Evolutionary conservation across 1,140 invertebrate species (phyloP).

Genomic region (Pseudobourletiella spinata): DNA sequence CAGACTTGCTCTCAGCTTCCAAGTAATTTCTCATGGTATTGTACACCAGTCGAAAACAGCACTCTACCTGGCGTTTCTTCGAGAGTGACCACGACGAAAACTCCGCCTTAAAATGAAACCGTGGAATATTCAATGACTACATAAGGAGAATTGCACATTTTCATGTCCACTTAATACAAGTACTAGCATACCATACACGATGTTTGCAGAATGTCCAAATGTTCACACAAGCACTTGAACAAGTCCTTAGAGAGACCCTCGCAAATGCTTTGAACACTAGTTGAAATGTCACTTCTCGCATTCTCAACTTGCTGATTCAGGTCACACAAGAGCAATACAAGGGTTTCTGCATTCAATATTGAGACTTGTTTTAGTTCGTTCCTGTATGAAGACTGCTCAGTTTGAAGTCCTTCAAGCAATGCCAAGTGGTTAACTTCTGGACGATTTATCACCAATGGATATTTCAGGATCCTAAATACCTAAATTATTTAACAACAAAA

Average conservation of each 20-base stretch:
- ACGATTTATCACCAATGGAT: constrained; percentile 9
- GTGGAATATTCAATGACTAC: neutral
- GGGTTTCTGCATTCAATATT: constrained; percentile 16
- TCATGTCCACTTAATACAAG: neutral
- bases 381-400: neutral
- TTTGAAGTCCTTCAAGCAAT: neutral
- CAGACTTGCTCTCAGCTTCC: constrained; percentile 7
- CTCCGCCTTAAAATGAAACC: neutral
- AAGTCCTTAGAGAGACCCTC: constrained; percentile 1
- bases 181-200: constrained; percentile 10
- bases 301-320: constrained; percentile 17
- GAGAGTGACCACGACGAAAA: neutral
- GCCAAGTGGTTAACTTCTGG: neutral
- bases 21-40: constrained; percentile 15
- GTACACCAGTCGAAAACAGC: constrained; percentile 20
- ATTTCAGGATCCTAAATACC: constrained; percentile 23
- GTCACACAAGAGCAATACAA: constrained; percentile 22
- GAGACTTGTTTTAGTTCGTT: neutral
- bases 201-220: constrained; percentile 16
- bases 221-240: constrained; percentile 11
- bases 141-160: neutral
- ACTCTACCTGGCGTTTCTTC: constrained; percentile 8
- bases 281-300: constrained; percentile 1
- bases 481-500: neutral
- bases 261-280: constrained; percentile 7